These are phyloP conservation scores for Drosophila sproati DNA, from an alignment of 1,140 invertebrate genomes.

Conservation along the genomic window DNA sequence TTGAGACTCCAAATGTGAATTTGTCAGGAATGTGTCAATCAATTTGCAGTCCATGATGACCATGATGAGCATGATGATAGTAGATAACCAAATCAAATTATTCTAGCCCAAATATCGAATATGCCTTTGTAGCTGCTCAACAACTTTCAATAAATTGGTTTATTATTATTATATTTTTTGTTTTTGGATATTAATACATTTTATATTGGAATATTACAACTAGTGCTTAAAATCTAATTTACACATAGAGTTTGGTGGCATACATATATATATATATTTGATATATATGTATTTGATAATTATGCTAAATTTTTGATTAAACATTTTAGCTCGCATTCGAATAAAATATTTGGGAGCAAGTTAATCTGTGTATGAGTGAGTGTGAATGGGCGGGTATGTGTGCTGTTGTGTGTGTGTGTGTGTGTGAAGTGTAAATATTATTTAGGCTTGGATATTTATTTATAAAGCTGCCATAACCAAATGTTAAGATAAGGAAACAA, in stretches of 20 bases:
- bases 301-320: conserved; percentile 72
- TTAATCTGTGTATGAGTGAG: conserved; percentile 31
- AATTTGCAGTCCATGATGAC: background rate
- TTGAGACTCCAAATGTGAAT: too few species aligned
- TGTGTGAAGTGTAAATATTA: conserved; percentile 24
- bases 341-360: conserved; percentile 26
- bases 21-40: background rate
- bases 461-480: conserved; percentile 70
- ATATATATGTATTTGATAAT: conserved; percentile 62
- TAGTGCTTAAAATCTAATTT: conserved; percentile 40
- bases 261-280: conserved; percentile 36
- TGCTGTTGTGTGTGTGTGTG: conserved; percentile 5
- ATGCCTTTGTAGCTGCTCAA: conserved; percentile 40
- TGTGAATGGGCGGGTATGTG: conserved; percentile 15
- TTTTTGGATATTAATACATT: conserved; percentile 18
- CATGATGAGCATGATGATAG: background rate
- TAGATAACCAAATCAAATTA: background rate
- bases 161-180: conserved; percentile 26
- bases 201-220: conserved; percentile 43
- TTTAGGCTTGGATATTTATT: conserved; percentile 19
- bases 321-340: conserved; percentile 54
- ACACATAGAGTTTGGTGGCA: conserved; percentile 46
- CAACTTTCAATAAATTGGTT: conserved; percentile 51
- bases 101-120: conserved; percentile 8
- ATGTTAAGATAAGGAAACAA: conserved; percentile 38